A percentile compares a stretch with the other conserved stretches of the same genome.
Conservation (phyloP, 2,888 invertebrate species). For the Eupeodes luniger region DNA sequence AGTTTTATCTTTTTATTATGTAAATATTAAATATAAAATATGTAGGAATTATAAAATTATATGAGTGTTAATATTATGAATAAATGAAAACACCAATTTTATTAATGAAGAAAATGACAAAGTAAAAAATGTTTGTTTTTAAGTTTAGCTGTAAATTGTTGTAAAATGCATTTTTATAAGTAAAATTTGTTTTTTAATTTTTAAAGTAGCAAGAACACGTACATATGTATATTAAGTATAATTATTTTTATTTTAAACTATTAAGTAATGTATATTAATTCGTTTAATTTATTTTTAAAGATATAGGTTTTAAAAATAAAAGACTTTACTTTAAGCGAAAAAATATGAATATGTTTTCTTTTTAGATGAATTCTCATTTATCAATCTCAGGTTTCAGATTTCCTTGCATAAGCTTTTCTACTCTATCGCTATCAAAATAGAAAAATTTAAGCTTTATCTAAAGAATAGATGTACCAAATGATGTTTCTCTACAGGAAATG, state of each 20-base stretch:
- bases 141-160: constrained; percentile 62
- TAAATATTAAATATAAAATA: constrained; percentile 45
- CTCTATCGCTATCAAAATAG: too few species aligned
- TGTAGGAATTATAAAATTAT: too few species aligned
- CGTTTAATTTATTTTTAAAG: constrained; percentile 54
- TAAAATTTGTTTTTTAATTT: constrained; percentile 3
- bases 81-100: not conserved
- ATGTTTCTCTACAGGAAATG: too few species aligned
- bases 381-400: too few species aligned
- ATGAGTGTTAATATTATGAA: not conserved
- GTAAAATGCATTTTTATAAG: constrained; percentile 24
- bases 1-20: constrained; percentile 29
- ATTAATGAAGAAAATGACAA: constrained; percentile 58
- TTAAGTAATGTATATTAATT: constrained; percentile 32
- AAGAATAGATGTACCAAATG: too few species aligned
- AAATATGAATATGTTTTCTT: not conserved
- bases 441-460: too few species aligned
- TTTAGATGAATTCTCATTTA: not conserved
- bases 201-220: not conserved
- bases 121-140: constrained; percentile 33
- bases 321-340: constrained; percentile 74
- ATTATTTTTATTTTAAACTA: constrained; percentile 29
- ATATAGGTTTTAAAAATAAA: constrained; percentile 74
- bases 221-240: not conserved
- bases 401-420: too few species aligned